Conservation (phyloP, 2,797 vertebrate species). For the Capromys pilorides region DNA sequence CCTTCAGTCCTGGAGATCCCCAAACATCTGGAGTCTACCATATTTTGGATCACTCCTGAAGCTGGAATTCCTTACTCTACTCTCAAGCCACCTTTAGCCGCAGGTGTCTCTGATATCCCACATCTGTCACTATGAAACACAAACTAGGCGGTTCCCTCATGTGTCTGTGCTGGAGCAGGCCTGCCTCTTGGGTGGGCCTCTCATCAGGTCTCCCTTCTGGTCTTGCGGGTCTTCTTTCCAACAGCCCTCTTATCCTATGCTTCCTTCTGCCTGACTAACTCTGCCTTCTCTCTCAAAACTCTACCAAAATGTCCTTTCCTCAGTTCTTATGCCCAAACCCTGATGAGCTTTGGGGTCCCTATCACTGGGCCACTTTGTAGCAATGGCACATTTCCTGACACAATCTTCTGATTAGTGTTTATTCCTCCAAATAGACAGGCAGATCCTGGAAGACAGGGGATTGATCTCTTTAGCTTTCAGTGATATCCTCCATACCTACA, state of each 20-base stretch:
- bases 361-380: too few species aligned
- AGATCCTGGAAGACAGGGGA: not conserved
- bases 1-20: not conserved
- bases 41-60: not conserved
- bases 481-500: not conserved
- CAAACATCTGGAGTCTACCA: not conserved
- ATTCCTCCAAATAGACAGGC: not conserved
- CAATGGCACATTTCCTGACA: not conserved
- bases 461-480: not conserved
- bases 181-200: rapidly evolving
- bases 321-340: not conserved
- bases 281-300: not conserved
- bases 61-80: not conserved
- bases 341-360: not conserved
- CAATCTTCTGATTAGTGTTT: not conserved
- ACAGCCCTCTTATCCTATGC: not conserved
- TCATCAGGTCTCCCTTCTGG: not conserved
- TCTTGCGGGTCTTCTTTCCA: not conserved
- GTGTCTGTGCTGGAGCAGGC: not conserved
- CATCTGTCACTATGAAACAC: not conserved
- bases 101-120: not conserved
- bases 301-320: not conserved
- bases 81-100: not conserved
- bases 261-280: not conserved
- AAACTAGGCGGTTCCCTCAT: not conserved